Evolutionary conservation across 2,888 invertebrate genomes (phyloP).

Genomic region (Cheilosia vulpina): DNA sequence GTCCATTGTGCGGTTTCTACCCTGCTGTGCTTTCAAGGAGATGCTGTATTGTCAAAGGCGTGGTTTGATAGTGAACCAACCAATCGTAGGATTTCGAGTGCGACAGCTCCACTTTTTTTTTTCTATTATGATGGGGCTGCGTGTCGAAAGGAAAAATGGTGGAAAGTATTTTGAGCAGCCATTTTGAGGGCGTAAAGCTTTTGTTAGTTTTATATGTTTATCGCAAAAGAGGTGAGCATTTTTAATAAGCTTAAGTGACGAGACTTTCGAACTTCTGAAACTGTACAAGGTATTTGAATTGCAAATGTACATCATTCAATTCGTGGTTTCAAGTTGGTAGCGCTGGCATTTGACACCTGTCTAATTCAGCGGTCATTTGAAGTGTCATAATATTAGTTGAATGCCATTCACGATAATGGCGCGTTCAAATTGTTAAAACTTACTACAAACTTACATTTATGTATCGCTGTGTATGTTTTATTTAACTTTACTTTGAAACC

Average conservation of each 20-base stretch:
- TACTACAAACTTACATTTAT: too few species aligned
- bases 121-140: not conserved
- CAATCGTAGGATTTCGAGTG: slow-evolving; percentile 11
- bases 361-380: too few species aligned
- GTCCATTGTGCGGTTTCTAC: slow-evolving; percentile 40
- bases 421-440: too few species aligned
- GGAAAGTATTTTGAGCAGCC: slow-evolving; percentile 17
- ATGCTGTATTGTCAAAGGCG: slow-evolving; percentile 34
- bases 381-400: too few species aligned
- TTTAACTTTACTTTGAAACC: too few species aligned
- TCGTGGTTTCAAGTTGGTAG: too few species aligned
- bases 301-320: too few species aligned
- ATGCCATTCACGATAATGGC: too few species aligned
- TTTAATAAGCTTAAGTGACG: not conserved
- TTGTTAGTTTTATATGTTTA: not conserved
- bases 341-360: too few species aligned
- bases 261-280: too few species aligned
- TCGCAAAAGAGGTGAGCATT: not conserved
- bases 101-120: slow-evolving; percentile 26
- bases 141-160: not conserved
- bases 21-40: slow-evolving; percentile 38
- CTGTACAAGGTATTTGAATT: too few species aligned
- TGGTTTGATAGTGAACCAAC: slow-evolving; percentile 10
- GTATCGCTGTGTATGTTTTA: too few species aligned
- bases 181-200: slow-evolving; percentile 15